Evolutionary conservation across 2,113 vertebrate genomes (phyloP).

Genomic region (Athene cunicularia): DNA sequence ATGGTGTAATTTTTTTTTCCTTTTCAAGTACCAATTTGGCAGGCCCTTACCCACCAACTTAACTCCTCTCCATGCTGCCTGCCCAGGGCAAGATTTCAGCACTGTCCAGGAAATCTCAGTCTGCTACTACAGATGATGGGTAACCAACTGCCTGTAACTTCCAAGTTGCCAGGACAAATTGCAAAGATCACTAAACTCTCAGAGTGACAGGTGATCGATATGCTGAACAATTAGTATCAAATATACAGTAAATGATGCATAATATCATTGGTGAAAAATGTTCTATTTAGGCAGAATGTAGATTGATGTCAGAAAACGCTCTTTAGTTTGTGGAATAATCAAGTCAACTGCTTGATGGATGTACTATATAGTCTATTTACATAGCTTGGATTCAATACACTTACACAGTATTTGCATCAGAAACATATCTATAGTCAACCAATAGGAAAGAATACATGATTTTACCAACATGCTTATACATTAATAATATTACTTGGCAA

Average conservation of each 20-base stretch:
- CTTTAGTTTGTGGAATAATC: conserved; percentile 77
- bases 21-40: neutral
- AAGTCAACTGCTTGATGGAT: conserved; percentile 79
- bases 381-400: conserved; percentile 77
- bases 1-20: neutral
- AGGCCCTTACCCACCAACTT: neutral
- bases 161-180: conserved; percentile 1
- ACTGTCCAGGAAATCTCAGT: neutral
- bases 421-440: conserved; percentile 77
- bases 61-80: neutral
- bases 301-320: conserved; percentile 74
- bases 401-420: conserved; percentile 81
- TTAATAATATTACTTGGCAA: conserved; percentile 89
- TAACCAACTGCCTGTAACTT: neutral
- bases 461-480: conserved; percentile 87
- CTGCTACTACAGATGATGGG: neutral
- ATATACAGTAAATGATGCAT: conserved; percentile 72
- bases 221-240: conserved; percentile 75
- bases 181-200: conserved; percentile 46
- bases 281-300: conserved; percentile 75
- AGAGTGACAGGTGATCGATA: conserved; percentile 65
- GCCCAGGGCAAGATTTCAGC: neutral
- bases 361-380: conserved; percentile 76
- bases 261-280: conserved; percentile 72
- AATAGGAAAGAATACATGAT: conserved; percentile 75